These are phyloP conservation scores for Chloromyia formosa DNA, from an alignment of 2,888 invertebrate genomes.

Conservation along the genomic window DNA sequence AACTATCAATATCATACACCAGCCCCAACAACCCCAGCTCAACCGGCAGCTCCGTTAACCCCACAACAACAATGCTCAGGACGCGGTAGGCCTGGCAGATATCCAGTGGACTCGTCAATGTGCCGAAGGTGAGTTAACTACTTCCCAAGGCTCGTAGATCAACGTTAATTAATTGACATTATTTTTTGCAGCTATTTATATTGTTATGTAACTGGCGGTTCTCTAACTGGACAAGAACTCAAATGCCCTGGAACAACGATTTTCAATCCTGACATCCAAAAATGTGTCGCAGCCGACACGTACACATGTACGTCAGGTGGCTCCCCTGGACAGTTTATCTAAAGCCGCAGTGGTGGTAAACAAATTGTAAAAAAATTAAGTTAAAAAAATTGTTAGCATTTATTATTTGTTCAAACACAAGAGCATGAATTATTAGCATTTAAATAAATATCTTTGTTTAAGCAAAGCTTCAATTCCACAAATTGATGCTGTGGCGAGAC, in stretches of 20 bases:
- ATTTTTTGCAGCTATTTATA: conserved; percentile 41
- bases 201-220: conserved; percentile 32
- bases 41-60: conserved; percentile 5
- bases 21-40: conserved; percentile 14
- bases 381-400: conserved; percentile 23
- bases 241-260: conserved; percentile 39
- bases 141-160: no score
- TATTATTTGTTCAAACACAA: conserved; percentile 26
- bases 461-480: no score
- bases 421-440: neutral
- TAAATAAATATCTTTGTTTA: no score
- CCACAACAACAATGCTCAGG: conserved; percentile 33
- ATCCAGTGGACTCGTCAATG: conserved; percentile 20
- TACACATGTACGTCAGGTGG: conserved; percentile 22
- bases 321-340: conserved; percentile 13
- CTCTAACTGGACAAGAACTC: conserved; percentile 37
- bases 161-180: no score
- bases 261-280: conserved; percentile 35
- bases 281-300: conserved; percentile 26
- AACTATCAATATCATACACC: conserved; percentile 24
- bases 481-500: no score
- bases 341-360: neutral
- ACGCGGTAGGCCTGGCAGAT: conserved; percentile 24
- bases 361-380: conserved; percentile 32
- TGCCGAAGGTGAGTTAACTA: conserved; percentile 23